Conservation (phyloP, 2,888 invertebrate species). For the Micropterix aruncella region DNA sequence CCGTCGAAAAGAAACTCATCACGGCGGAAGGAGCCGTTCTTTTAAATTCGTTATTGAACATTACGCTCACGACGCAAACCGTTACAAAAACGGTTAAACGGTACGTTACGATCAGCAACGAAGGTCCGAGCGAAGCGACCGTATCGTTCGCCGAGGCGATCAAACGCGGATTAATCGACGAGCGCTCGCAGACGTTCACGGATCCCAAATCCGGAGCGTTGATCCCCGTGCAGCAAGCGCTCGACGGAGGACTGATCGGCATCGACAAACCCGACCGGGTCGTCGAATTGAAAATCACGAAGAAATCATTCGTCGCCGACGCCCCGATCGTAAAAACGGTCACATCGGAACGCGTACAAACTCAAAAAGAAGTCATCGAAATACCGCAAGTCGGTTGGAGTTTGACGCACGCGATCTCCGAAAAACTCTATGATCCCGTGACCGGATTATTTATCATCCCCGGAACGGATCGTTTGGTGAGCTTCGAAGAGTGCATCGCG, state of each 20-base stretch:
- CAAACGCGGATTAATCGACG: slow-evolving; percentile 65
- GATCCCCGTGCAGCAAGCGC: slow-evolving; percentile 63
- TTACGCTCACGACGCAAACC: slow-evolving; percentile 77
- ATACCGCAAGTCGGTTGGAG: slow-evolving; percentile 75
- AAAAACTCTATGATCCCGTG: slow-evolving; percentile 67
- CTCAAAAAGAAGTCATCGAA: slow-evolving; percentile 57
- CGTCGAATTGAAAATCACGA: slow-evolving; percentile 36
- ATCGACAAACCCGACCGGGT: slow-evolving; percentile 41
- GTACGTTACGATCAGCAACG: slow-evolving; percentile 63
- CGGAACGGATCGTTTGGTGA: slow-evolving; percentile 69
- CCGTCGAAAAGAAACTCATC: slow-evolving; percentile 72
- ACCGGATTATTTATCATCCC: slow-evolving; percentile 77
- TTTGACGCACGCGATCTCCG: slow-evolving; percentile 69
- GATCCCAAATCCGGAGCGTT: slow-evolving; percentile 61
- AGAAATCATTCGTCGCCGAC: slow-evolving; percentile 36
- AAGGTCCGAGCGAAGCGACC: slow-evolving; percentile 38
- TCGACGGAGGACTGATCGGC: slow-evolving; percentile 56
- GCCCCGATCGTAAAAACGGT: slow-evolving; percentile 16
- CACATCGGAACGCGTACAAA: slow-evolving; percentile 3
- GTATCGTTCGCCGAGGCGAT: slow-evolving; percentile 70
- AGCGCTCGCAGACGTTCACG: slow-evolving; percentile 57
- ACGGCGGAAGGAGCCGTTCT: slow-evolving; percentile 79
- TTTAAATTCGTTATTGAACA: slow-evolving; percentile 71
- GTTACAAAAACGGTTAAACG: slow-evolving; percentile 74
- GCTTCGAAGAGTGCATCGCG: slow-evolving; percentile 77